These are phyloP conservation scores for Stenichneumon culpator DNA, from an alignment of 2,888 invertebrate species.

Conservation along the genomic window DNA sequence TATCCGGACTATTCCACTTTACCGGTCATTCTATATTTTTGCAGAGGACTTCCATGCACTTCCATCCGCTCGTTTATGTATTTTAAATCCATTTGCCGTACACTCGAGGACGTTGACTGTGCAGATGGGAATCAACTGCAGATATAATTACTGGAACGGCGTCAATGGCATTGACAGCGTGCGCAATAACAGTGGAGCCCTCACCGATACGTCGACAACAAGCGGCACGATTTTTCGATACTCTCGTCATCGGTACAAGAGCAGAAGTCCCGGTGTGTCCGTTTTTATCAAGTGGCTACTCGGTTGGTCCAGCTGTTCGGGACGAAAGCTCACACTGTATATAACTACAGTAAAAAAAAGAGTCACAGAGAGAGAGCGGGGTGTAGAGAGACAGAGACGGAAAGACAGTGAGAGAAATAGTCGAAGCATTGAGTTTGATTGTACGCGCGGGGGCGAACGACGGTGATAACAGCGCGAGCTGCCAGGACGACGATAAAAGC, in stretches of 20 bases:
- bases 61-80: neutral
- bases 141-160: constrained; percentile 33
- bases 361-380: neutral
- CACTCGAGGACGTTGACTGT: neutral
- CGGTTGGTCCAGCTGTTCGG: constrained; percentile 56
- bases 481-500: constrained; percentile 52
- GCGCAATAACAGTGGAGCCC: constrained; percentile 9
- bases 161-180: constrained; percentile 25
- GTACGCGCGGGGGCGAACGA: constrained; percentile 24
- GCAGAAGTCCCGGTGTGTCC: constrained; percentile 31
- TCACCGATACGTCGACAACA: constrained; percentile 26
- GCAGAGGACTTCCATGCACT: neutral
- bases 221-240: constrained; percentile 45
- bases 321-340: constrained; percentile 50
- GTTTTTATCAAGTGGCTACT: constrained; percentile 57
- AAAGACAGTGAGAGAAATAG: constrained; percentile 11
- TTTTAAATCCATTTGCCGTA: neutral
- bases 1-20: neutral
- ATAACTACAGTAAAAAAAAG: constrained; percentile 9
- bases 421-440: constrained; percentile 24
- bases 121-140: constrained; percentile 17
- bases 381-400: neutral
- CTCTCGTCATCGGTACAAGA: constrained; percentile 42
- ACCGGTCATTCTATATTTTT: neutral
- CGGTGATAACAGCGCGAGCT: constrained; percentile 23